These are phyloP conservation scores for Cordilura impudica DNA, from an alignment of 2,888 invertebrate species.

Conservation along the genomic window DNA sequence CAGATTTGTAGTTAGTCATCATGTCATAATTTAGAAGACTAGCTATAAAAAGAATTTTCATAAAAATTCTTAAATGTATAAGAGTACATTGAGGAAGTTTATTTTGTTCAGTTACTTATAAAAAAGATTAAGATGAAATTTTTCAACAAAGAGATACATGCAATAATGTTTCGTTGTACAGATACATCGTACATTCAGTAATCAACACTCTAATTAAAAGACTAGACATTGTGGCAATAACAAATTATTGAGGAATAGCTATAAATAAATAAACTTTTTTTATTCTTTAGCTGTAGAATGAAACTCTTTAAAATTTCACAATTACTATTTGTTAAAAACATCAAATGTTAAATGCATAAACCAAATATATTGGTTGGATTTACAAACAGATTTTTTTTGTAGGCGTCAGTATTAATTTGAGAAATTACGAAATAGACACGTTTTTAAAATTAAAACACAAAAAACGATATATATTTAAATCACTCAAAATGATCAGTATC, in stretches of 20 bases:
- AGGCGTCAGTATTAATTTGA: not conserved
- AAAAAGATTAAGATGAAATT: not conserved
- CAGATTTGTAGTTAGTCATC: not conserved
- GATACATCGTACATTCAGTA: constrained; percentile 34
- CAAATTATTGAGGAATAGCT: constrained; percentile 2
- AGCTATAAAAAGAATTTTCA: not conserved
- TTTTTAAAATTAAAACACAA: constrained; percentile 13
- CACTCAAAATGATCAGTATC: not conserved
- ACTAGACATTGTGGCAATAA: constrained; percentile 46
- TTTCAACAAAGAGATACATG: constrained; percentile 1
- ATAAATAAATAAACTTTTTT: not conserved
- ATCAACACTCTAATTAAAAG: constrained; percentile 40
- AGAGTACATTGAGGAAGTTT: not conserved
- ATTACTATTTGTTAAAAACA: not conserved
- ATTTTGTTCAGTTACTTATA: not conserved
- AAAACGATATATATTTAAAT: not conserved
- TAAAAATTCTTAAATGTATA: no score
- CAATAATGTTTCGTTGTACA: not conserved
- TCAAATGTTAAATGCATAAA: not conserved
- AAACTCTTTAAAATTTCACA: constrained; percentile 1
- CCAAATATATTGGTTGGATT: not conserved
- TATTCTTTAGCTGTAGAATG: not conserved
- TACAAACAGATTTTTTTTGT: constrained; percentile 6
- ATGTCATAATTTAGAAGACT: constrained; percentile 27
- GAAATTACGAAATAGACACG: constrained; percentile 15